Evolutionary conservation across 2,797 vertebrate species (phyloP), one percentile per base, ranked within the genome.

Genomic region (Lateolabrax maculatus): DNA sequence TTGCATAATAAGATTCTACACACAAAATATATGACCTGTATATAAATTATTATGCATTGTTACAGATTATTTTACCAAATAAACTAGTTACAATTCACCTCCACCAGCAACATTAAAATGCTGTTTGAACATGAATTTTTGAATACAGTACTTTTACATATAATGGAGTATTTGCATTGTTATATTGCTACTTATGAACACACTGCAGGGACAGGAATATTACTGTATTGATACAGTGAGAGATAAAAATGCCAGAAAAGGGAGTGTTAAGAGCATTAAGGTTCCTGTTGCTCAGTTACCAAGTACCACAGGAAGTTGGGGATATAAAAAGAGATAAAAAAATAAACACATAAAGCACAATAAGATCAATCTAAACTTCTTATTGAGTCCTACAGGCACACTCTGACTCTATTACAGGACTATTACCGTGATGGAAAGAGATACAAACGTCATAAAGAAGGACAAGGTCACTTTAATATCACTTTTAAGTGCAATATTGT

Each of bases 401-500:
- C 15, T 34, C 25, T 62, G 58, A 74, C 29, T 51, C 9, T 36
- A 31, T 80, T 75, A 67, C 23, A 36, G 31, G n/a, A 49, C 61
- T 44, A 53, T 76, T 55, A 51, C 4, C 12, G 27, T 12, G 9
- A 58, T 73, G 36, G 18, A 55, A 37, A 37, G 55, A 67, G 39
- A 60, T 29, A n/a, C 2, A 46, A 31, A 65, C 23, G n/a, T 49
- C 75, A 53, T 36, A 46, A 67, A 58, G 27, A 53, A 34, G 27
- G 58, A 61, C 34, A 58, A 19, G 37, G 53, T 63, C 31, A 52
- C 53, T 79, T 61, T n/a, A 56, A 56, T 60, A 68, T 57, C 15
- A 46, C 52, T 39, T 67, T 67, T 51, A 16, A 21, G 39, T 52
- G 51, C 46, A 63, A 27, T 73, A 64, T 69, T 80, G 44, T 49